phyloP scores from a whole-genome alignment of 2,797 vertebrate species.

The Coregonus sp. region DNA sequence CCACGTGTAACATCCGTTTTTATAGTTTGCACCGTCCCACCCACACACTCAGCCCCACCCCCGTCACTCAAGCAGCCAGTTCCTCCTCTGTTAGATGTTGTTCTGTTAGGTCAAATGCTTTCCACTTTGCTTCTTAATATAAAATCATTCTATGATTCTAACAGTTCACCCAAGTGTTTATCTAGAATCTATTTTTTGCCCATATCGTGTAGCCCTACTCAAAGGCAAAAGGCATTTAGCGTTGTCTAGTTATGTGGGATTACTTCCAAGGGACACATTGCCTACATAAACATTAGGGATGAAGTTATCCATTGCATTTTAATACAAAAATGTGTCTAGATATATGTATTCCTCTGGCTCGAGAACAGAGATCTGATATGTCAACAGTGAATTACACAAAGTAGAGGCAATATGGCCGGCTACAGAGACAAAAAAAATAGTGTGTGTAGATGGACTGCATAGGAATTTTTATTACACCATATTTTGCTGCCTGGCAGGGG shows the following conservation, averaged over 20 bases:
- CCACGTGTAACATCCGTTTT: no score
- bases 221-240: not conserved
- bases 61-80: no score
- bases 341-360: not conserved
- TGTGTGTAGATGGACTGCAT: not conserved
- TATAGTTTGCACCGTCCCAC: no score
- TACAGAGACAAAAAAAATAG: not conserved
- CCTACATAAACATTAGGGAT: not conserved
- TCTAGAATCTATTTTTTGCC: no score
- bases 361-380: not conserved
- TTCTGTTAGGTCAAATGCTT: no score
- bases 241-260: not conserved
- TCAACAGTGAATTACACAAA: not conserved
- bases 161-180: no score
- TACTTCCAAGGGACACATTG: not conserved
- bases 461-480: slow-evolving; percentile 3
- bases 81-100: no score
- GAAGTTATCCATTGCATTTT: not conserved
- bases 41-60: no score
- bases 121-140: no score
- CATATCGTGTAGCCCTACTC: no score
- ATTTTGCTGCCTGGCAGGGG: not conserved
- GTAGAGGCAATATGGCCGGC: not conserved
- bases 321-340: not conserved
- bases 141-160: no score